These are phyloP conservation scores for Proteles cristata DNA, from an alignment of 2,113 vertebrate species.

Conservation along the genomic window DNA sequence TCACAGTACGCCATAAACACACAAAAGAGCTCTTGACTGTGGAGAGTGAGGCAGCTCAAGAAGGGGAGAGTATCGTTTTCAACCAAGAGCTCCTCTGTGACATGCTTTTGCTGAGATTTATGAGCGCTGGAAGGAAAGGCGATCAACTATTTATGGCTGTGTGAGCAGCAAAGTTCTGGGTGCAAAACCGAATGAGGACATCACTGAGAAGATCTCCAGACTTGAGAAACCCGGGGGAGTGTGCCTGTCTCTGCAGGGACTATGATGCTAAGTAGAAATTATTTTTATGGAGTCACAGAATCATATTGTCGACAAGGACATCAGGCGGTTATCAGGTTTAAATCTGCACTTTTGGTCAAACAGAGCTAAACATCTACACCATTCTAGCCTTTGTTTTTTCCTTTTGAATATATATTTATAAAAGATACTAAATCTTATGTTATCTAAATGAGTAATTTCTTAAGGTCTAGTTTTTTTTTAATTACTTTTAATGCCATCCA, in stretches of 20 bases:
- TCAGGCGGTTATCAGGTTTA: not conserved
- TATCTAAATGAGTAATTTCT: conserved; percentile 32
- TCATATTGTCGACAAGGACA: not conserved
- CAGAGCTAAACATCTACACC: not conserved
- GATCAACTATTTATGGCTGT: not conserved
- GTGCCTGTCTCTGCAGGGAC: not conserved
- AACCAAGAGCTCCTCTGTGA: not conserved
- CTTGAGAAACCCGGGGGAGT: not conserved
- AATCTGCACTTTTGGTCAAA: not conserved
- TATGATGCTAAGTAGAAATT: not conserved
- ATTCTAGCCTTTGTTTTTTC: not conserved
- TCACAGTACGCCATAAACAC: not conserved
- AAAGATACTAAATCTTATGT: not conserved
- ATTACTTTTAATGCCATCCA: not conserved
- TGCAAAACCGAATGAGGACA: not conserved
- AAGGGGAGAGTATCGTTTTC: not conserved
- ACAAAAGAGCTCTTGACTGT: not conserved
- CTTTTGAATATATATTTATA: not conserved
- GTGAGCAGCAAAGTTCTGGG: not conserved
- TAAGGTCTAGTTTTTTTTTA: not conserved
- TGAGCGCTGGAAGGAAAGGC: not conserved
- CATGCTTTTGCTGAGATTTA: not conserved
- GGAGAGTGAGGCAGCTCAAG: not conserved
- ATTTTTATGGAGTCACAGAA: conserved; percentile 43
- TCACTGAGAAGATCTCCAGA: not conserved